These are phyloP conservation scores for Pandemis heparana DNA, from an alignment of 2,888 invertebrate genomes.

Conservation along the genomic window DNA sequence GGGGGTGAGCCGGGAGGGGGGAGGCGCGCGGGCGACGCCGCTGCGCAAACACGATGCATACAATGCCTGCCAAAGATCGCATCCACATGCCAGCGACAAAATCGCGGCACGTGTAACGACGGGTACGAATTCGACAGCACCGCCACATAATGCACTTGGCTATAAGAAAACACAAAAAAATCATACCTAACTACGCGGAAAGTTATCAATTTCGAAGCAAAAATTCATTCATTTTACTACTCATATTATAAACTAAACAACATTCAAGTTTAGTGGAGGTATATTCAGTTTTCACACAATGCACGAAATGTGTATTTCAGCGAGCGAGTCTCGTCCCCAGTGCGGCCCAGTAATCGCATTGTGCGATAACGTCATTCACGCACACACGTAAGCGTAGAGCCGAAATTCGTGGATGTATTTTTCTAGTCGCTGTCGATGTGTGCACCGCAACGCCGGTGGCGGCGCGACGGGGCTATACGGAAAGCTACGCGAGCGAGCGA, in stretches of 20 bases:
- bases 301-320: slow-evolving; percentile 30
- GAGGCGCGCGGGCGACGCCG: slow-evolving; percentile 53
- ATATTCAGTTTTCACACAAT: slow-evolving; percentile 5
- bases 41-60: slow-evolving; percentile 81
- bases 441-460: slow-evolving; percentile 69
- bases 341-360: slow-evolving; percentile 83
- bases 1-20: slow-evolving; percentile 39
- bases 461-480: slow-evolving; percentile 59
- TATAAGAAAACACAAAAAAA: slow-evolving; percentile 7
- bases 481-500: slow-evolving; percentile 54
- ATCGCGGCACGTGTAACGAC: slow-evolving; percentile 81
- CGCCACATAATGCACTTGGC: slow-evolving; percentile 50
- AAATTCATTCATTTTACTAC: not conserved
- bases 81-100: slow-evolving; percentile 71
- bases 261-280: not conserved
- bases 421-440: slow-evolving; percentile 72
- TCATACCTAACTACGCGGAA: not conserved
- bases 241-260: not conserved
- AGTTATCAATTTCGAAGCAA: not conserved
- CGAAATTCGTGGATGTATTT: slow-evolving; percentile 83
- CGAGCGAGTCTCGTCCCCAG: slow-evolving; percentile 54
- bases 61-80: slow-evolving; percentile 83
- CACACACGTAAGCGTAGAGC: slow-evolving; percentile 73
- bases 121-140: slow-evolving; percentile 66
- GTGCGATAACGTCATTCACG: slow-evolving; percentile 83